Evolutionary conservation across 2,888 invertebrate species (phyloP).

Genomic region (Athalia cordata): DNA sequence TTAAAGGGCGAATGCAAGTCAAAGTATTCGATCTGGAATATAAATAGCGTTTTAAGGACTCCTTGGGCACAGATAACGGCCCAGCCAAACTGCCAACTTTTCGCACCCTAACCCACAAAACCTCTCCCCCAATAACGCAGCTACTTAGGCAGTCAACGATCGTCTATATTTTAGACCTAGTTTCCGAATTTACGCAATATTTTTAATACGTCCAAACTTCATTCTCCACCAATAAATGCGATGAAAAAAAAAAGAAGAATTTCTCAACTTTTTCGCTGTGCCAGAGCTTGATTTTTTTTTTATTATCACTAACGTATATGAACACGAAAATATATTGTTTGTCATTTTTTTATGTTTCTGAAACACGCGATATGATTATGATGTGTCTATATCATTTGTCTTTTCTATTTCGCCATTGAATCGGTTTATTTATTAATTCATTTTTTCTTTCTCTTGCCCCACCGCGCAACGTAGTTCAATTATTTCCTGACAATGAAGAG

Average conservation of each 20-base stretch:
- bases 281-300: no score
- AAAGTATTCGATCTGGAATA: constrained; percentile 34
- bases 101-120: not conserved
- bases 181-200: no score
- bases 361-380: constrained; percentile 2
- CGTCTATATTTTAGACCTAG: no score
- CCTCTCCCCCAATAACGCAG: no score
- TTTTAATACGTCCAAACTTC: no score
- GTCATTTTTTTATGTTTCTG: not conserved
- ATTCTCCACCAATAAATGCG: no score
- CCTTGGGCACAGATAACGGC: not conserved
- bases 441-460: not conserved
- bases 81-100: not conserved
- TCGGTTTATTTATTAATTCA: not conserved
- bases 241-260: no score
- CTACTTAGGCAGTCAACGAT: no score
- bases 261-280: no score
- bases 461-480: not conserved
- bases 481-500: constrained; percentile 12
- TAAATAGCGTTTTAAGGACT: constrained; percentile 35
- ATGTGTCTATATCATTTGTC: not conserved
- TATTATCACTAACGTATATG: no score
- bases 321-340: no score
- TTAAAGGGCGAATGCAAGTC: constrained; percentile 40
- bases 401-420: no score